A percentile compares a stretch with the other conserved stretches of the same genome.
These are phyloP conservation scores for Calameuta idolon DNA, from an alignment of 2,888 invertebrate species.

Conservation along the genomic window DNA sequence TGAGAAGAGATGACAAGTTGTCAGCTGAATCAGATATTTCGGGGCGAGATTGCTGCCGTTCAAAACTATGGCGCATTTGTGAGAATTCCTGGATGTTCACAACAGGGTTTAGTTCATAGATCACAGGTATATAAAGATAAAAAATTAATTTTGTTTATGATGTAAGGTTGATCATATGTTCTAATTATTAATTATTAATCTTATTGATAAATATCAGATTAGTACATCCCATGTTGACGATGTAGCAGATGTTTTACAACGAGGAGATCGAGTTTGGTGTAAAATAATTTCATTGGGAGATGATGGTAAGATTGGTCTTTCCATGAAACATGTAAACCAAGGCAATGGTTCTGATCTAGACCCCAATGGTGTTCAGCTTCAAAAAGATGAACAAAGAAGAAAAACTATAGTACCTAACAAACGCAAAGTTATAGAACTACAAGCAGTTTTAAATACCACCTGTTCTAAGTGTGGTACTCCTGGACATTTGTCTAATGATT, in stretches of 20 bases:
- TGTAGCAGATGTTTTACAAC: conserved; percentile 61
- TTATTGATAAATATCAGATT: conserved; percentile 42
- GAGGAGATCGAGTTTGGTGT: conserved; percentile 66
- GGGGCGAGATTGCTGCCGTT: conserved; percentile 61
- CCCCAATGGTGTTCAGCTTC: conserved; percentile 64
- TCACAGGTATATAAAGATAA: conserved; percentile 49
- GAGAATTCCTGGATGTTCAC: conserved; percentile 61
- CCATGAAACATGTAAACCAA: conserved; percentile 67
- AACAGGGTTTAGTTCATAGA: conserved; percentile 64
- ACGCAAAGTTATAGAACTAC: conserved; percentile 60
- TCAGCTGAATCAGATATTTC: conserved; percentile 60
- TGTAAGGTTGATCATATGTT: not conserved
- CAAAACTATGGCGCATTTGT: conserved; percentile 67
- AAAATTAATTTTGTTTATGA: not conserved
- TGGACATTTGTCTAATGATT: conserved; percentile 64
- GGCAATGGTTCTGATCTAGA: conserved; percentile 65
- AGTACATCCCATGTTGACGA: conserved; percentile 61
- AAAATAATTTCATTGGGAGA: conserved; percentile 61
- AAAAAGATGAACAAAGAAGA: conserved; percentile 59
- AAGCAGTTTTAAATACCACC: conserved; percentile 64
- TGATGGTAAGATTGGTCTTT: conserved; percentile 64
- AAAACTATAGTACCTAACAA: conserved; percentile 47
- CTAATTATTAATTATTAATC: not conserved
- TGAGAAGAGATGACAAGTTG: conserved; percentile 45
- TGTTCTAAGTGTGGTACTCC: conserved; percentile 64